Evolutionary conservation across 1,140 invertebrate genomes (phyloP).

Genomic region (Probaryconus sp.): DNA sequence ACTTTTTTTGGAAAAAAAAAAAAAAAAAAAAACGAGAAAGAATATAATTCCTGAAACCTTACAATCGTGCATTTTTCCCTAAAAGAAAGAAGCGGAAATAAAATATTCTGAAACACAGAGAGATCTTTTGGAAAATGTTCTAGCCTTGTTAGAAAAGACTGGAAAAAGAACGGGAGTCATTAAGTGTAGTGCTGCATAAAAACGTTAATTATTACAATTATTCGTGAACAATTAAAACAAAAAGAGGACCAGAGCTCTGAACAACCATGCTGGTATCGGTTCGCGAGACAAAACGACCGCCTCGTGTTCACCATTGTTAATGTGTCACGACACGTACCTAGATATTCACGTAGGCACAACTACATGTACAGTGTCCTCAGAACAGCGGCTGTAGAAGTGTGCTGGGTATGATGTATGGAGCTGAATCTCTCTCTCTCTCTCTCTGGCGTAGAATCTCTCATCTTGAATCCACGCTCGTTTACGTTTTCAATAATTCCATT

Average conservation of each 20-base stretch:
- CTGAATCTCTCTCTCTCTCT: no score
- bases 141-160: not conserved
- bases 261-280: not conserved
- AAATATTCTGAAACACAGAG: no score
- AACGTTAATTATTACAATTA: slow-evolving; percentile 34
- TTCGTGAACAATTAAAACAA: slow-evolving; percentile 16
- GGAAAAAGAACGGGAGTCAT: slow-evolving; percentile 22
- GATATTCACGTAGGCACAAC: no score
- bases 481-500: slow-evolving; percentile 16
- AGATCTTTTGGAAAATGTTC: no score
- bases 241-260: slow-evolving; percentile 8
- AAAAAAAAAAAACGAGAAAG: no score
- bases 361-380: not conserved
- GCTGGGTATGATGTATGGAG: not conserved
- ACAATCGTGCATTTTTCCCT: no score
- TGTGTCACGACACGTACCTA: no score
- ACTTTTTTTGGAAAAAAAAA: no score
- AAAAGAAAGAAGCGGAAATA: no score
- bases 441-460: not conserved
- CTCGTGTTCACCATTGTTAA: not conserved
- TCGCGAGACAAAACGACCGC: not conserved
- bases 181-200: slow-evolving; percentile 19
- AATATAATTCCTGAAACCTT: no score
- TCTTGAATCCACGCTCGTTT: not conserved
- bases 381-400: not conserved